Evolutionary conservation across 2,888 invertebrate genomes (phyloP).

Genomic region (Campoplex capitator): DNA sequence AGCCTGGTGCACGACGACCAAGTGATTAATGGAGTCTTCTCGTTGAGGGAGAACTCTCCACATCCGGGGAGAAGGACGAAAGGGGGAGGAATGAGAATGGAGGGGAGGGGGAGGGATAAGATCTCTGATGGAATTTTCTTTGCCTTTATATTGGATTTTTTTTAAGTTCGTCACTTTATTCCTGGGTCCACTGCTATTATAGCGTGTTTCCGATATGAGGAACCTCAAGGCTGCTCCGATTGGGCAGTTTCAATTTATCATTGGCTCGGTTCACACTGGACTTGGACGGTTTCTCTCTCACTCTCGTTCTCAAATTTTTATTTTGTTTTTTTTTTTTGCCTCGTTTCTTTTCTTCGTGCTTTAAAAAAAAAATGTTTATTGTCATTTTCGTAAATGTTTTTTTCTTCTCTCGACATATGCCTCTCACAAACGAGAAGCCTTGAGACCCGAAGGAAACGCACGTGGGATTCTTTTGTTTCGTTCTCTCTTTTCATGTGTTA

Average conservation of each 20-base stretch:
- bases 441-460: conserved; percentile 72
- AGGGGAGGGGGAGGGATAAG: conserved; percentile 79
- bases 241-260: conserved; percentile 80
- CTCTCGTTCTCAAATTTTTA: conserved; percentile 51
- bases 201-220: conserved; percentile 81
- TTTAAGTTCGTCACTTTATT: conserved; percentile 84
- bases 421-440: conserved; percentile 58
- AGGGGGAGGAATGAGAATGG: background rate
- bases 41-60: conserved; percentile 80
- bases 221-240: conserved; percentile 73
- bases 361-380: background rate
- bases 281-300: conserved; percentile 70
- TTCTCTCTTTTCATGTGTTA: background rate
- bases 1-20: conserved; percentile 69
- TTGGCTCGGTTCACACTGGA: conserved; percentile 69
- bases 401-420: conserved; percentile 57
- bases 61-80: conserved; percentile 77
- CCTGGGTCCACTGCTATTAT: conserved; percentile 80
- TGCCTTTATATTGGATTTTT: conserved; percentile 84
- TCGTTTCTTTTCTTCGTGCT: conserved; percentile 49
- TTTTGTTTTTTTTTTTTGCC: conserved; percentile 47
- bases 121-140: conserved; percentile 84
- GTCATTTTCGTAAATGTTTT: conserved; percentile 45
- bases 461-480: conserved; percentile 66
- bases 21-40: conserved; percentile 83